Evolutionary conservation across 2,113 vertebrate species (phyloP), one percentile per base, ranked within the genome.

Genomic region (Pluvialis apricaria): DNA sequence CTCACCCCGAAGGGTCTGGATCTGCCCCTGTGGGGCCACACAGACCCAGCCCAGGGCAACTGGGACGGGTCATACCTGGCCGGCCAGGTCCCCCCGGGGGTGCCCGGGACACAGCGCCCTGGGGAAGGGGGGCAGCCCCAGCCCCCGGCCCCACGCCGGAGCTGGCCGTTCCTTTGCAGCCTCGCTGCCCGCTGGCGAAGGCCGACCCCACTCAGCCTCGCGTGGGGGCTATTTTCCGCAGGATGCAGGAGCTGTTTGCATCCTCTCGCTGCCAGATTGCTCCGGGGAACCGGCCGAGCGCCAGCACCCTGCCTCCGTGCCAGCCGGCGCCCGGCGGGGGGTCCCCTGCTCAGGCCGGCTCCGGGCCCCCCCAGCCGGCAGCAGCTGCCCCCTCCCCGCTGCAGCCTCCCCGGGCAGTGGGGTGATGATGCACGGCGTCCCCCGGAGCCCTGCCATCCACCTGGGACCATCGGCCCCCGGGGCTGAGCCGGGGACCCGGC

Each of bases 11-110:
- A 57, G 45, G 22, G 25, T 31, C 12, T 1, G 57, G 29, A 66
- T 68, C 66, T 62, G 47, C 8, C 38, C 32, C 58, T 6, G 7
- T 2, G 5, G 70, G 13, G 28, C n/a, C 69, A 78, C 25, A 32
- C 64, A 60, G 38, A 11, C 44, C 32, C 2, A 1, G 44, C 45
- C 38, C 40, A n/a, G 55, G 70, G 36, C 47, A 24, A 6, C 5
- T 0, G 1, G 86, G 34, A 69, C 0, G 6, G 31, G 25, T 21
- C 13, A 2, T 2, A 2, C n/a, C 34, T 3, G 2, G 25, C n/a
- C 9, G 4, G 26, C 18, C 47, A 49, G 60, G 15, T 21, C 11
- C 24, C 49, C 15, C 20, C 15, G 5, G 17, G 11, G n/a, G 22
- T 26, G 8, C 20, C 31, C 1, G 0, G 34, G 45, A 18, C 60